Conservation (phyloP, 2,113 vertebrate genomes). For the Semnornis frantzii region DNA sequence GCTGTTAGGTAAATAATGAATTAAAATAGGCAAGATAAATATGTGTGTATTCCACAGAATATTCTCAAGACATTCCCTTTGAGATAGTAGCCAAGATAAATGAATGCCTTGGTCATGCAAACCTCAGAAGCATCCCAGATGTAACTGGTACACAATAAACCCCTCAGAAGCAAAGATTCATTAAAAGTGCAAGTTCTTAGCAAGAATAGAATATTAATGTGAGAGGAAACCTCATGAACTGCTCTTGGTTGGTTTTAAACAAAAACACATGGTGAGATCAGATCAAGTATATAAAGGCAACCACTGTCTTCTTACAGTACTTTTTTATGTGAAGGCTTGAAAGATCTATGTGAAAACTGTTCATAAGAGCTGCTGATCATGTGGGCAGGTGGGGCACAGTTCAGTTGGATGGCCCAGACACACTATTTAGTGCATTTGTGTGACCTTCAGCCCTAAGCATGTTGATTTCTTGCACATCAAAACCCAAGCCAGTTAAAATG, state of each 20-base stretch:
- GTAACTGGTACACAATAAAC: neutral
- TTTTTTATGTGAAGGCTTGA: neutral
- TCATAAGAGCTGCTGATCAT: neutral
- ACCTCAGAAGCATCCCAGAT: neutral
- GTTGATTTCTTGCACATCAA: neutral
- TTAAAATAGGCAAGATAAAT: neutral
- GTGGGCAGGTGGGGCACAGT: neutral
- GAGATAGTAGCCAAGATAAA: neutral
- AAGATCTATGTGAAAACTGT: neutral
- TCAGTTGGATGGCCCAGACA: neutral
- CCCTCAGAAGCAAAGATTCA: neutral
- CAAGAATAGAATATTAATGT: neutral
- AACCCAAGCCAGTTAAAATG: neutral
- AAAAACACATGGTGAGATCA: neutral
- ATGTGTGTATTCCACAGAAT: neutral
- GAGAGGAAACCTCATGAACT: neutral
- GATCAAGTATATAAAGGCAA: neutral
- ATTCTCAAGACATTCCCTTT: neutral
- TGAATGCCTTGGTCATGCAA: neutral
- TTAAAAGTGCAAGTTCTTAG: neutral
- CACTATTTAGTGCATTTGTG: neutral
- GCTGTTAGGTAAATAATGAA: neutral
- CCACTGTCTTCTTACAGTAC: rapidly evolving
- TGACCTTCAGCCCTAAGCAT: neutral
- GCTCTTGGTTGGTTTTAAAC: neutral